Percentiles rank a stretch among this genome's conserved stretches.
Conservation (phyloP, 2,888 invertebrate species). For the Trachelus troglodyta region DNA sequence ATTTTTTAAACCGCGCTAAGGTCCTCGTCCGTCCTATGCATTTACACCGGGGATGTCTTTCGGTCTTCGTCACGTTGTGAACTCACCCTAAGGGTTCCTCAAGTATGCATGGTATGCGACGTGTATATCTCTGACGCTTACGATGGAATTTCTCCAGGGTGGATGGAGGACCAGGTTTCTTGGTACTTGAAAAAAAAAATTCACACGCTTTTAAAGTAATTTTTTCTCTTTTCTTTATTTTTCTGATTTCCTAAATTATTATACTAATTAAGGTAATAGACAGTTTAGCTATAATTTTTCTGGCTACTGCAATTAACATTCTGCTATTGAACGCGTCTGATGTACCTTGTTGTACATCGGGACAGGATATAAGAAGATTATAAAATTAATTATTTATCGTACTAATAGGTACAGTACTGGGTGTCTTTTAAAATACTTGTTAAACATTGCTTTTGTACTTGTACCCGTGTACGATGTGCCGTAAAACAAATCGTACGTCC, state of each 20-base stretch:
- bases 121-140: background rate
- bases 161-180: background rate
- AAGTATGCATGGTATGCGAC: background rate
- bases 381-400: slow-evolving; percentile 18
- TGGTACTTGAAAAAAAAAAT: background rate
- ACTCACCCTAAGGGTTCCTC: background rate
- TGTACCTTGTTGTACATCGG: slow-evolving; percentile 21
- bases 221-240: background rate
- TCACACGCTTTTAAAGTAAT: background rate
- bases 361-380: slow-evolving; percentile 54
- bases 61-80: background rate
- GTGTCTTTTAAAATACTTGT: background rate
- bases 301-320: background rate
- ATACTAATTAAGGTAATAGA: background rate
- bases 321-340: slow-evolving; percentile 35
- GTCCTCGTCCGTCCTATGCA: background rate
- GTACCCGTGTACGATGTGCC: background rate
- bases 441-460: background rate
- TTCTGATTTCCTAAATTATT: background rate
- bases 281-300: background rate
- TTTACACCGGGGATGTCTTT: background rate
- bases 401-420: too few relatives aligned
- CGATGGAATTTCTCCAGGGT: background rate
- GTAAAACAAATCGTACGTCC: background rate
- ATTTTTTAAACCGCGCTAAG: background rate